Evolutionary conservation across 2,888 invertebrate genomes (phyloP).

Genomic region (Rhagium mordax): DNA sequence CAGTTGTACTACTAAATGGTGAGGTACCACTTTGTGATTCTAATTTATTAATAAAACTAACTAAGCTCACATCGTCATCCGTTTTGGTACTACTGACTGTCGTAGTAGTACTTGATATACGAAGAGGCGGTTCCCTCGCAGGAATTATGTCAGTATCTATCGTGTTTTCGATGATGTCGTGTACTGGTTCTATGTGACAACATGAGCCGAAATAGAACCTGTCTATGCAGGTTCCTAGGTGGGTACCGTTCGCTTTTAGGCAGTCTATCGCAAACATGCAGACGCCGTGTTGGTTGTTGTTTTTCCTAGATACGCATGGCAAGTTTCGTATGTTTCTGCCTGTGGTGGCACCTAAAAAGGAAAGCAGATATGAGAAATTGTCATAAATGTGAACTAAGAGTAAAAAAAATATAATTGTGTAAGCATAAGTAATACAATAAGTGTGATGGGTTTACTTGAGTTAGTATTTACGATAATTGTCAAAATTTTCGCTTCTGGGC

Average conservation of each 20-base stretch:
- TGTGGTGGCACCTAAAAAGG: slow-evolving; percentile 77
- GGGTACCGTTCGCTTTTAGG: slow-evolving; percentile 91
- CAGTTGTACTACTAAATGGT: slow-evolving; percentile 17
- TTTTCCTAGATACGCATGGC: slow-evolving; percentile 87
- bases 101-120: slow-evolving; percentile 53
- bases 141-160: slow-evolving; percentile 77
- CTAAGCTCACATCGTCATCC: background rate
- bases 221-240: slow-evolving; percentile 93
- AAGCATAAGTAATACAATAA: no score
- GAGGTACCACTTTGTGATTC: slow-evolving; percentile 22
- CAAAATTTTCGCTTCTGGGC: no score
- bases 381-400: no score
- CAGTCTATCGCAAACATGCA: slow-evolving; percentile 97
- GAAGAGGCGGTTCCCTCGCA: slow-evolving; percentile 48
- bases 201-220: slow-evolving; percentile 95
- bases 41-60: slow-evolving; percentile 33
- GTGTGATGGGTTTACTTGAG: no score
- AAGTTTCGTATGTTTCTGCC: slow-evolving; percentile 92
- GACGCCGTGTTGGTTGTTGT: slow-evolving; percentile 82
- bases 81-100: slow-evolving; percentile 37
- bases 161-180: slow-evolving; percentile 76
- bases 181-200: slow-evolving; percentile 81
- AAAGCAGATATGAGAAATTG: background rate
- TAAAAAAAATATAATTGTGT: no score
- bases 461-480: no score